Base-by-base conservation (phyloP, 2,888 invertebrate genomes). In the Drosophila robusta region DNA sequence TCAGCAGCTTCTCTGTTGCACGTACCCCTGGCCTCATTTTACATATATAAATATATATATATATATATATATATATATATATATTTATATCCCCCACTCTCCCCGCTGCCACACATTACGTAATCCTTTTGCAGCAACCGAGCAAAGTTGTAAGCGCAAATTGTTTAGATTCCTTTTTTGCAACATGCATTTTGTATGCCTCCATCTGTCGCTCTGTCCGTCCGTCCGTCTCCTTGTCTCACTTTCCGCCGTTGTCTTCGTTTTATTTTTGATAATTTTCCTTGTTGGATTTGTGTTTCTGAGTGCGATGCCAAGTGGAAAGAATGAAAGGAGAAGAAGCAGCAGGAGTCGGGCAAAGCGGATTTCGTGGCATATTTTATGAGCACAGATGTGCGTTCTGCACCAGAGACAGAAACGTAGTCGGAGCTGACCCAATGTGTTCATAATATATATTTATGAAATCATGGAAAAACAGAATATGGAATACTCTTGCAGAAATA, bases 291-390 rank as follows among this genome's bases (percentile, higher is more conserved):
- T 80, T 73, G 67, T 66, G 61, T 61, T 66, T 50, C 57, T 52
- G 54, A 71, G 71, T 58, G 71, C 57, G 51, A 47, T 36, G 36
- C 26, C 47, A 67, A 56, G 50, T 63, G 34, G 47, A 45, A 41
- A 46, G 64, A 18, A 12, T n/a, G 47, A 45, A 41, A 46, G 58
- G n/a, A 12, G 16, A 24, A 24, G 14, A 22, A 39, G 26, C 6
- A 26, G n/a, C 9, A 12, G 34, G 29, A 39, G 42, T 16, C 44
- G 47, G 70, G 56, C 22, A 67, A 78, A 78, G 70, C 78, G 75
- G 68, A 84, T 84, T 84, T 65, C 57, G 67, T 72, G 65, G 85
- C 81, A 87, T 83, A 78, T 81, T 81, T 81, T 70, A 83, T 87
- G 79, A 65, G 51, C 63, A 36, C 39, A 67, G 80, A 70, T 77